These are phyloP conservation scores for Corticium candelabrum DNA, from an alignment of 37 sponge, comb jelly and placozoan species.

Conservation along the genomic window DNA sequence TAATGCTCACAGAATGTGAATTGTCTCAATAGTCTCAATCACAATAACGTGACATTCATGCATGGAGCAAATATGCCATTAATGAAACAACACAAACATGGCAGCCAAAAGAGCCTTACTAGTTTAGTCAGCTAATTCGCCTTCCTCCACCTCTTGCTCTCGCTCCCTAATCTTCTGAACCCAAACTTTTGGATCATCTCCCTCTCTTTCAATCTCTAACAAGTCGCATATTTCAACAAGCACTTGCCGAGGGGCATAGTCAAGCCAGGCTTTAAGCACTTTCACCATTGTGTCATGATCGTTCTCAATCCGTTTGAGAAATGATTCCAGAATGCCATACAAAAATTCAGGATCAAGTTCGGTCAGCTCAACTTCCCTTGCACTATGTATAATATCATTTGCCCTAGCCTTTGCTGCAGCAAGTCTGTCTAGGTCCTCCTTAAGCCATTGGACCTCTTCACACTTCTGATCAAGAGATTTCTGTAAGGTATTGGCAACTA, in stretches of 20 bases:
- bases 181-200: background rate
- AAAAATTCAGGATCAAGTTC: background rate
- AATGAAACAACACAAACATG: no score
- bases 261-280: background rate
- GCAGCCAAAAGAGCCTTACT: no score
- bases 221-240: background rate
- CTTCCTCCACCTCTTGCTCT: background rate
- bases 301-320: background rate
- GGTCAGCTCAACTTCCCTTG: background rate
- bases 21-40: no score
- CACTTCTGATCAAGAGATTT: background rate
- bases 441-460: background rate
- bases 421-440: background rate
- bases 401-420: background rate
- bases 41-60: no score
- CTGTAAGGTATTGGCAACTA: background rate
- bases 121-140: no score
- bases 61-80: no score
- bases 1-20: no score
- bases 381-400: background rate
- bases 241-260: background rate
- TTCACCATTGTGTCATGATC: background rate
- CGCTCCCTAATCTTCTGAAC: background rate
- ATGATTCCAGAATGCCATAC: background rate
- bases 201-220: background rate